Percentiles rank a stretch among this genome's conserved stretches.
Conservation (phyloP, 2,113 vertebrate genomes). For the Agelaius phoeniceus region DNA sequence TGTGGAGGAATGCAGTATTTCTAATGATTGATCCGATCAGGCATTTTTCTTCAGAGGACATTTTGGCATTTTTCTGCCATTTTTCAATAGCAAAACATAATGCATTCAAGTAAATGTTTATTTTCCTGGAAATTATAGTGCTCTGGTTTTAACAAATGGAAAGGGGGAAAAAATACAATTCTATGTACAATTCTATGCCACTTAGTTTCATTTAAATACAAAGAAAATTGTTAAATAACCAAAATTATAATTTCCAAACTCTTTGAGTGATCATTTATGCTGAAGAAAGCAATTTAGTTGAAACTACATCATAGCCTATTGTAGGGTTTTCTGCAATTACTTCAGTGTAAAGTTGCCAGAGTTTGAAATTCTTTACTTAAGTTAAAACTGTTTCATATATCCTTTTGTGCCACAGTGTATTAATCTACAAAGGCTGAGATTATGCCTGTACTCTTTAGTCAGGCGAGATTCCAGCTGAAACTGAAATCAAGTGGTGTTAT, state of each 20-base stretch:
- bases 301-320: not conserved
- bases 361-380: not conserved
- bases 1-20: not conserved
- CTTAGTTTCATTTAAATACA: not conserved
- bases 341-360: not conserved
- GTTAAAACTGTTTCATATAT: conserved; percentile 10
- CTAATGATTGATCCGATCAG: not conserved
- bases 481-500: not conserved
- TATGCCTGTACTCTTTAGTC: conserved; percentile 10
- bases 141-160: not conserved
- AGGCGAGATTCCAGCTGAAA: conserved; percentile 9
- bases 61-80: not conserved
- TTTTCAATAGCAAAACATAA: not conserved
- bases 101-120: not conserved
- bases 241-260: conserved; percentile 1
- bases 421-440: conserved; percentile 20
- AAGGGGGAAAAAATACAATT: not conserved
- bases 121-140: not conserved
- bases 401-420: conserved; percentile 7
- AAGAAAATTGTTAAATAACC: conserved; percentile 13
- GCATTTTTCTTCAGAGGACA: not conserved
- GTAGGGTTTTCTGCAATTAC: not conserved
- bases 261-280: not conserved
- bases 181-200: not conserved
- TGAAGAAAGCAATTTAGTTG: not conserved